These are phyloP conservation scores for Pristiophorus japonicus DNA, from an alignment of 2,113 vertebrate species.

Conservation along the genomic window DNA sequence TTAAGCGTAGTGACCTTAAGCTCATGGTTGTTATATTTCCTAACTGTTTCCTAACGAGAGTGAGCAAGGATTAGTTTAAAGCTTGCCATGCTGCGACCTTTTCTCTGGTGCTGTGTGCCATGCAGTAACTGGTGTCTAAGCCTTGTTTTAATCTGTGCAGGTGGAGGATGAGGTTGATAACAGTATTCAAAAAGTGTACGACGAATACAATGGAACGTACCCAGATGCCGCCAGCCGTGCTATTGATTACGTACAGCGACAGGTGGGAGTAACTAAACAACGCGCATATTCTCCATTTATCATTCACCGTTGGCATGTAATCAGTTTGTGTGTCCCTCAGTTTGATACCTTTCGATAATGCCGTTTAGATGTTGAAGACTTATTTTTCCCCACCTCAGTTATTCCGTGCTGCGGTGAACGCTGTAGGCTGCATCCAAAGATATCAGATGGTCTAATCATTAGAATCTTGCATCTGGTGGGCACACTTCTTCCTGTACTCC, in stretches of 20 bases:
- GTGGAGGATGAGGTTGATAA: constrained; percentile 87
- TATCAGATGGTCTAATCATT: no score
- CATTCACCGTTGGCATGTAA: neutral
- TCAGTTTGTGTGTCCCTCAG: neutral
- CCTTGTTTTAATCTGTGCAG: constrained; percentile 53
- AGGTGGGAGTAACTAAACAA: constrained; percentile 64
- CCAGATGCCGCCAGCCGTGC: constrained; percentile 88
- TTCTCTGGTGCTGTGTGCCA: neutral
- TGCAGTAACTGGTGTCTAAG: neutral
- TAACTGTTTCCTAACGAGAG: neutral
- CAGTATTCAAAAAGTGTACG: constrained; percentile 87
- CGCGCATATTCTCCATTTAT: neutral
- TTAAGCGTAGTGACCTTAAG: no score
- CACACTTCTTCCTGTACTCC: no score
- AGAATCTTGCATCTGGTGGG: no score
- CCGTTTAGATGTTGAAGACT: no score
- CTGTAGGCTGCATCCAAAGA: no score
- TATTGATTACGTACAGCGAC: constrained; percentile 93
- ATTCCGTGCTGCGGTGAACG: no score
- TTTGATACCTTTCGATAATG: neutral
- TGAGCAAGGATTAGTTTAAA: neutral
- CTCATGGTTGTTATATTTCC: neutral
- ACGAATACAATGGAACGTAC: constrained; percentile 85
- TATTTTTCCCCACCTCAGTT: no score
- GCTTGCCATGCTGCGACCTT: neutral